Percentiles rank a stretch among this genome's conserved stretches.
phyloP scores from a whole-genome alignment of 2,888 invertebrate species.

The Tetramorium bicarinatum region DNA sequence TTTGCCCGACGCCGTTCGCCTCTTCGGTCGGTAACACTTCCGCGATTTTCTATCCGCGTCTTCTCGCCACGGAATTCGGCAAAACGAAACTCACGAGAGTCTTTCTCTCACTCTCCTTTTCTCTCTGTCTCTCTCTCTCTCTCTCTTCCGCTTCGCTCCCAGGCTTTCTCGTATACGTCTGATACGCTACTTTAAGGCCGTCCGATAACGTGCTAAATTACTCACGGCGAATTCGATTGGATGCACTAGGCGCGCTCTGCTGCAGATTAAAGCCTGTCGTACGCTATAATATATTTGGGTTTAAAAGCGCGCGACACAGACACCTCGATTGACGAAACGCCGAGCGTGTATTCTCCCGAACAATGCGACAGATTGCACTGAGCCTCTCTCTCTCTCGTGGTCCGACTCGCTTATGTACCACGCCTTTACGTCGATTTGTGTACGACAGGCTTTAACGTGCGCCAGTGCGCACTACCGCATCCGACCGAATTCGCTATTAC shows the following conservation, averaged over 20 bases:
- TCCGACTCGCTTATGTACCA: neutral
- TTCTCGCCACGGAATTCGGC: constrained; percentile 41
- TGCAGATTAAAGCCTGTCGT: constrained; percentile 10
- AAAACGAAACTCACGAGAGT: constrained; percentile 28
- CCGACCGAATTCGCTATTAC: constrained; percentile 19
- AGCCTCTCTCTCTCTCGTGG: neutral
- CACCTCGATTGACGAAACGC: constrained; percentile 1
- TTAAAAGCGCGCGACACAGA: neutral
- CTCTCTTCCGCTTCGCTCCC: neutral
- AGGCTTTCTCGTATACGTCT: neutral
- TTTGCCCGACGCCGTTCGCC: constrained; percentile 56
- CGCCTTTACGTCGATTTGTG: constrained; percentile 24
- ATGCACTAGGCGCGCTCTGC: constrained; percentile 7
- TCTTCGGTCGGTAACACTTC: constrained; percentile 60
- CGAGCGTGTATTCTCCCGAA: neutral
- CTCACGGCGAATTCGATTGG: constrained; percentile 31
- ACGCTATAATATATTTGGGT: neutral
- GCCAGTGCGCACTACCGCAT: constrained; percentile 22
- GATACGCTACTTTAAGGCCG: constrained; percentile 43
- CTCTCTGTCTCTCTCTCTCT: constrained; percentile 4
- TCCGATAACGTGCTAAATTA: constrained; percentile 53
- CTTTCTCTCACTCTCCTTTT: neutral
- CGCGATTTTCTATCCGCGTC: constrained; percentile 64
- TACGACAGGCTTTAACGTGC: constrained; percentile 28
- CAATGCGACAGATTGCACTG: constrained; percentile 25